Base-by-base conservation (phyloP, 1,140 invertebrate species). In the Stegodyphus dumicola region DNA sequence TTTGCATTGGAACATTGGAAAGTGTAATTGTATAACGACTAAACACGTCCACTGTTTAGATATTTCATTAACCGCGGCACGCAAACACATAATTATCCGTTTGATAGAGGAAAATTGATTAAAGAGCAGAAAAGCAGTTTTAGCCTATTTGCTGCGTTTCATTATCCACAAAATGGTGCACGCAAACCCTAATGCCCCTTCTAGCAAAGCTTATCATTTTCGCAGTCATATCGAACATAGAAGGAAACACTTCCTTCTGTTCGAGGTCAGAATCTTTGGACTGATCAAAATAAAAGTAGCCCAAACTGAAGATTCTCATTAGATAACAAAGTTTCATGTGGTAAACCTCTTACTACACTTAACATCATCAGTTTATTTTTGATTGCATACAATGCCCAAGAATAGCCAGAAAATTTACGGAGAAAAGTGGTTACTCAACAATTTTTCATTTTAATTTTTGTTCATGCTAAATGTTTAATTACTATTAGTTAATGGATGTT, bases 11-110 rank as follows among this genome's bases (percentile, higher is more conserved):
- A 70, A 53, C 81, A 84, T 84, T 84, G 81, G 81, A 76, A 84
- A 84, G 81, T 84, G 81, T 84, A 84, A 84, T 84, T 84, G 81
- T 84, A 84, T 84, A 84, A 84, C 81, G 81, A 74, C 81, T 84
- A 84, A 76, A 84, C 81, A 84, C 81, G 81, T 76, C 65, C 54
- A 64, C 65, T 84, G 74, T 76, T 84, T 84, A 84, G 81, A 76
- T 84, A 84, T 84, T 84, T 84, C 81, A 84, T 84, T 84, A 84
- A 65, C 65, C 65, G 65, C 60, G 64, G 71, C 81, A 84, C 81
- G 81, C 81, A 76, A 84, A 84, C 71, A 84, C 64, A 76, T 84
- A 84, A 84, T 84, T 84, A 76, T 76, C 65, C 81, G 73, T 84
- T 75, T 83, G 79, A 83, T 83, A 74, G 70, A 67, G 66, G 79